These are phyloP conservation scores for Troides aeacus DNA, from an alignment of 2,888 invertebrate species.

Conservation along the genomic window DNA sequence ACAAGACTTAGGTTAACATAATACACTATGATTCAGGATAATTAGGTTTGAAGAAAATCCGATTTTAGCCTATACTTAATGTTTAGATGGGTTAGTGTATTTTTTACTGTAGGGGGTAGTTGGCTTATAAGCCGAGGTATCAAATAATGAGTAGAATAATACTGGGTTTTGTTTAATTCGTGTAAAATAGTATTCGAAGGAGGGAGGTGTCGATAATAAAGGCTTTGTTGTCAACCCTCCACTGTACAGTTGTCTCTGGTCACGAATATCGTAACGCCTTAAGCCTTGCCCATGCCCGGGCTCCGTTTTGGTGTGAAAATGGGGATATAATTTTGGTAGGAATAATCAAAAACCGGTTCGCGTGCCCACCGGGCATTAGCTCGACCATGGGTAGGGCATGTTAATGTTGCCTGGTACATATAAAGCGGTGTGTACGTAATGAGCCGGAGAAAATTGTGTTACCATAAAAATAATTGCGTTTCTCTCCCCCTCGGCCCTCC, in stretches of 20 bases:
- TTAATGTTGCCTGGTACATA: conserved; percentile 75
- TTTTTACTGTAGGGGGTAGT: too few relatives aligned
- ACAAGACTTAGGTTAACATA: too few relatives aligned
- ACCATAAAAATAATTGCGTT: conserved; percentile 79
- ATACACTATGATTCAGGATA: too few relatives aligned
- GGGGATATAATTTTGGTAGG: conserved; percentile 76
- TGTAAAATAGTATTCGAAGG: background rate
- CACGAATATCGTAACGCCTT: conserved; percentile 58
- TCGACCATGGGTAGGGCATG: conserved; percentile 72
- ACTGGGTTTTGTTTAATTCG: background rate
- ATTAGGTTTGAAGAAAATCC: too few relatives aligned
- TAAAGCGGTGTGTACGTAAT: conserved; percentile 73
- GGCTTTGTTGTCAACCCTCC: conserved; percentile 42
- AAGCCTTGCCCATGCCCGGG: conserved; percentile 57
- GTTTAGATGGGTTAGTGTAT: too few relatives aligned
- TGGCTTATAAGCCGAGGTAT: too few relatives aligned
- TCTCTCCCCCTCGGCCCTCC: conserved; percentile 51
- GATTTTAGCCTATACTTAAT: too few relatives aligned
- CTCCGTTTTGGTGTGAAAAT: conserved; percentile 71
- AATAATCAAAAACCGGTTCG: conserved; percentile 77
- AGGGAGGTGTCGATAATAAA: conserved; percentile 41
- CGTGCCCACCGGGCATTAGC: conserved; percentile 76
- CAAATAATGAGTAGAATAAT: too few relatives aligned
- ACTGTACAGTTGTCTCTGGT: conserved; percentile 59
- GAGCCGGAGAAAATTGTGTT: conserved; percentile 79